These are phyloP conservation scores for Ptilonorhynchus violaceus DNA, from an alignment of 2,113 vertebrate species.

Conservation along the genomic window DNA sequence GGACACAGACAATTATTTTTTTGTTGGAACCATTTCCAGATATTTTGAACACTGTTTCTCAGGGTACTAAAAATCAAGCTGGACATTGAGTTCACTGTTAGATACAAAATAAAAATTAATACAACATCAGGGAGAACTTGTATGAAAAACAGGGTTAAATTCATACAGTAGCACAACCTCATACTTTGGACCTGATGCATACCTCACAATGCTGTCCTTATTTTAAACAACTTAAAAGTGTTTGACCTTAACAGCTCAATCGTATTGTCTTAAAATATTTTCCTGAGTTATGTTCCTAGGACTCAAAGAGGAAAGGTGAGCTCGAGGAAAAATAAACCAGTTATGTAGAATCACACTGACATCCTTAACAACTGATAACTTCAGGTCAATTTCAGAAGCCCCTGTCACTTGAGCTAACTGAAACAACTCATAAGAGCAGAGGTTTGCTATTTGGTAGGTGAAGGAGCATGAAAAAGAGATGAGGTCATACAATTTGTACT, in stretches of 20 bases:
- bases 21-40: background rate
- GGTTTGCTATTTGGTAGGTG: background rate
- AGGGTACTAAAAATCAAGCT: background rate
- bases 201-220: background rate
- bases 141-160: background rate
- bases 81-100: background rate
- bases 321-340: background rate
- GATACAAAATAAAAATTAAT: background rate
- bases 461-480: background rate
- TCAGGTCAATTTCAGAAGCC: conserved; percentile 8
- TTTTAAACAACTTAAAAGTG: conserved; percentile 1
- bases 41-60: background rate
- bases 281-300: background rate
- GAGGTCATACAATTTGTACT: background rate
- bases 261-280: conserved; percentile 8
- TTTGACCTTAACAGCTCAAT: background rate
- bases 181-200: background rate
- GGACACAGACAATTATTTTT: background rate
- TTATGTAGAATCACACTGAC: background rate
- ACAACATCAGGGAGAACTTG: background rate
- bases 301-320: conserved; percentile 21
- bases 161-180: background rate
- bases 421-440: conserved; percentile 17
- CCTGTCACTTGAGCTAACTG: background rate
- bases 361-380: conserved; percentile 3